These are phyloP conservation scores for Radopholus similis DNA, from an alignment of 1,140 invertebrate genomes.

Conservation along the genomic window DNA sequence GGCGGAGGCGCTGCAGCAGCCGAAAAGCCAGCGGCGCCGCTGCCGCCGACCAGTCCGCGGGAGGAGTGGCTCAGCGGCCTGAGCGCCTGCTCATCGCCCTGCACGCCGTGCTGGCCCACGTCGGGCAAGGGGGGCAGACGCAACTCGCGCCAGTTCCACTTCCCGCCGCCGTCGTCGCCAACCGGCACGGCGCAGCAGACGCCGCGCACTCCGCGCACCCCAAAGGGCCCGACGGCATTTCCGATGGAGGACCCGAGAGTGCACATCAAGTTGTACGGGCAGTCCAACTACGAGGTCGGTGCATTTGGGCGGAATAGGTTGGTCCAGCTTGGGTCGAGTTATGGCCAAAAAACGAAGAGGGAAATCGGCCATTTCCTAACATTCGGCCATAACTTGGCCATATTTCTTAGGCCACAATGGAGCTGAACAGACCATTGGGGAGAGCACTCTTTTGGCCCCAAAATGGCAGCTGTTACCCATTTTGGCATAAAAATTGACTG, in stretches of 20 bases:
- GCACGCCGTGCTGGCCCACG: neutral
- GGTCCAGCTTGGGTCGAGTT: too few species aligned
- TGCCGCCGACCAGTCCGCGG: neutral
- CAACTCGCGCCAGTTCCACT: neutral
- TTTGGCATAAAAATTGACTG: too few species aligned
- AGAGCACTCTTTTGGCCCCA: too few species aligned
- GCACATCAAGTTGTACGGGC: neutral
- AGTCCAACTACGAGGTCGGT: conserved; percentile 3
- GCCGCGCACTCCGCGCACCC: neutral
- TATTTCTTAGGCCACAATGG: too few species aligned
- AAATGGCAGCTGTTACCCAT: too few species aligned
- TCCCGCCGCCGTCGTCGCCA: neutral
- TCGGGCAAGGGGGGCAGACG: neutral
- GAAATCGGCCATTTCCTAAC: too few species aligned
- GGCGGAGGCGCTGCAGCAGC: neutral
- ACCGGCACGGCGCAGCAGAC: neutral
- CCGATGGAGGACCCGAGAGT: neutral
- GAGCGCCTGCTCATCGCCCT: too few species aligned
- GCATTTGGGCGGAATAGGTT: too few species aligned
- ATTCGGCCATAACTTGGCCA: too few species aligned
- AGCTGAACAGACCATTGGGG: too few species aligned
- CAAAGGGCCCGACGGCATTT: neutral
- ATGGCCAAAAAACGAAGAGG: too few species aligned
- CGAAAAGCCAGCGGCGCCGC: neutral
- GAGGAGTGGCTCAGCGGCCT: neutral